Evolutionary conservation across 2,888 invertebrate genomes (phyloP).

Genomic region (Folsomia manolachei): DNA sequence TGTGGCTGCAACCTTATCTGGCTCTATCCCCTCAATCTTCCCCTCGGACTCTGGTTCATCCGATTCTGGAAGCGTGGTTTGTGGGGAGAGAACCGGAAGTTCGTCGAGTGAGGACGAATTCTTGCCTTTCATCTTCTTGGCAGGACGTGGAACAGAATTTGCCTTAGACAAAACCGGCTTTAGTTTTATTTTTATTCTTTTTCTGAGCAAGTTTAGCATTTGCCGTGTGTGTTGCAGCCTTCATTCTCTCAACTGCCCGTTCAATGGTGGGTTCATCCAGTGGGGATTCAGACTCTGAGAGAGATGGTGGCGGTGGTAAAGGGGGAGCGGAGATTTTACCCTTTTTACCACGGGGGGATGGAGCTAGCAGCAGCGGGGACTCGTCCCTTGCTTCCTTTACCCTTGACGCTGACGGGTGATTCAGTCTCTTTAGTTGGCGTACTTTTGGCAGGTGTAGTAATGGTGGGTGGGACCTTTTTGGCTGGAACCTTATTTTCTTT

Average conservation of each 20-base stretch:
- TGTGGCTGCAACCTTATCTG: constrained; percentile 1
- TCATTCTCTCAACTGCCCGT: constrained; percentile 40
- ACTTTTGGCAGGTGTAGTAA: constrained; percentile 26
- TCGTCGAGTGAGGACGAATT: background rate
- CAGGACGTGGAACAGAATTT: background rate
- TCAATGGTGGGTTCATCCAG: constrained; percentile 40
- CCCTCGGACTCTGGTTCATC: background rate
- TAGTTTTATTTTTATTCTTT: background rate
- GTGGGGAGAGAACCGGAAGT: background rate
- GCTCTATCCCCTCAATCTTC: background rate
- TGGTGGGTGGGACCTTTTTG: constrained; percentile 48
- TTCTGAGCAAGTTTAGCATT: constrained; percentile 17
- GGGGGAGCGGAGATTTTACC: constrained; percentile 31
- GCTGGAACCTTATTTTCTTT: constrained; percentile 45
- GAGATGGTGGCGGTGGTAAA: constrained; percentile 6
- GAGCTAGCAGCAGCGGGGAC: constrained; percentile 29
- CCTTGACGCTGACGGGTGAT: constrained; percentile 48
- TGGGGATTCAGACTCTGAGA: constrained; percentile 32
- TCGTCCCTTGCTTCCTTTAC: constrained; percentile 54
- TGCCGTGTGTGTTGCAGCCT: constrained; percentile 37
- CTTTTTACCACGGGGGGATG: constrained; percentile 15
- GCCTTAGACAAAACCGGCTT: background rate
- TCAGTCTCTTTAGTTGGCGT: constrained; percentile 37
- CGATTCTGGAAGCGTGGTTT: background rate
- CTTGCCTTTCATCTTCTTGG: background rate